Conservation (phyloP, 2,797 vertebrate genomes). For the Rousettus madagascariensis region DNA sequence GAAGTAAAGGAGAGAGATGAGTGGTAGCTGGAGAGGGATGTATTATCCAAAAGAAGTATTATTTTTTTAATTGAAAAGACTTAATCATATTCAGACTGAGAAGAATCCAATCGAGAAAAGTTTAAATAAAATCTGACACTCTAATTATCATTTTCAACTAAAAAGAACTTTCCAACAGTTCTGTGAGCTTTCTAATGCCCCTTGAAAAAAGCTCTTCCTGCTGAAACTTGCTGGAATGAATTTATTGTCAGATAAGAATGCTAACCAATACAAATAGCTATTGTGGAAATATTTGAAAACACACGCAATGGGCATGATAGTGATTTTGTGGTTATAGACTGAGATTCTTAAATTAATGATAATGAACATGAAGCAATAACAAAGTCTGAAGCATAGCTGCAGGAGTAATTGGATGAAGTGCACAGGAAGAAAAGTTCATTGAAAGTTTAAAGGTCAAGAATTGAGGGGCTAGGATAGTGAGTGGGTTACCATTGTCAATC, state of each 20-base stretch:
- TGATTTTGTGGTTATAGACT: neutral
- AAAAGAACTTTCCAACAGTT: neutral
- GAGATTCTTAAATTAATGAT: neutral
- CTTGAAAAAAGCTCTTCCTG: neutral
- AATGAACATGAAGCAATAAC: neutral
- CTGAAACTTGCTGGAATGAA: neutral
- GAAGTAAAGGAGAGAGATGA: neutral
- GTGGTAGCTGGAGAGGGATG: neutral
- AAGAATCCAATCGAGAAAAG: neutral
- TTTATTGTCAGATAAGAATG: neutral
- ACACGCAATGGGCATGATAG: neutral
- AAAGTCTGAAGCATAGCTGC: neutral
- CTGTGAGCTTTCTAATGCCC: neutral
- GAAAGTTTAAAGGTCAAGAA: neutral
- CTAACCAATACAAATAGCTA: neutral
- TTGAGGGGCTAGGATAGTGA: neutral
- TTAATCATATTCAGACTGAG: neutral
- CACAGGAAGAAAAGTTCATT: neutral
- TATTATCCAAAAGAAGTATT: neutral
- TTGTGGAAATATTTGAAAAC: neutral
- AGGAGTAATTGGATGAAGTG: neutral
- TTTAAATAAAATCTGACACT: neutral
- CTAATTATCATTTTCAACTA: neutral
- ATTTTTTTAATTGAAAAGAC: neutral
- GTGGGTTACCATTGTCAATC: neutral